Evolutionary conservation across 1,140 invertebrate genomes (phyloP).

Genomic region (Papilio aristodemus): DNA sequence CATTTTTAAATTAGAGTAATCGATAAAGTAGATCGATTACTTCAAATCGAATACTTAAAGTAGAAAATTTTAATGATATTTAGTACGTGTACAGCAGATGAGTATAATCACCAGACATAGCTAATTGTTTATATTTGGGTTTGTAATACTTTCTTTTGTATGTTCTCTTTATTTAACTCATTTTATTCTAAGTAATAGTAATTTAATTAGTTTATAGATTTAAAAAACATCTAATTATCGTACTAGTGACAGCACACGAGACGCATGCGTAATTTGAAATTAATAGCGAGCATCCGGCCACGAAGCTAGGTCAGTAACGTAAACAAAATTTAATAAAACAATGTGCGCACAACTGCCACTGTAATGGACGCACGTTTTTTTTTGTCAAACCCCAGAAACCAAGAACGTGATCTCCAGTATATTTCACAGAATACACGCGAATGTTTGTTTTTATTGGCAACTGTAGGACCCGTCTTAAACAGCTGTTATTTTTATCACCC

Average conservation of each 20-base stretch:
- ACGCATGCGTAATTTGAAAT: conserved; percentile 3
- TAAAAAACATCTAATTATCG: neutral
- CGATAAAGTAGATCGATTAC: no score
- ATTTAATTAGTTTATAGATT: no score
- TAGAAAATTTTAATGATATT: no score
- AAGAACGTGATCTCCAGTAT: conserved; percentile 26
- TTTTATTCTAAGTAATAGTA: no score
- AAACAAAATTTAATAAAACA: conserved; percentile 18
- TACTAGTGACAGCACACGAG: neutral
- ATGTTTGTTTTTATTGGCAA: conserved; percentile 30
- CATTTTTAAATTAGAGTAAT: no score
- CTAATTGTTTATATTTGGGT: no score
- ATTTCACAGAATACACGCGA: conserved; percentile 22
- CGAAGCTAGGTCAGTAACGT: conserved; percentile 10
- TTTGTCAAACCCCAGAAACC: conserved; percentile 21
- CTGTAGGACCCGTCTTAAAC: conserved; percentile 6
- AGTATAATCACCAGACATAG: no score
- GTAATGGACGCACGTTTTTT: conserved; percentile 7
- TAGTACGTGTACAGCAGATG: no score
- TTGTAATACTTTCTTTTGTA: no score
- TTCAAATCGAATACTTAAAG: no score
- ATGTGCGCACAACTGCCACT: conserved; percentile 17
- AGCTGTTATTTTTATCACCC: conserved; percentile 20
- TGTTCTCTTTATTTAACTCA: no score
- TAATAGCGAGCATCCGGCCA: neutral